A percentile compares a stretch with the other conserved stretches of the same genome.
Conservation (phyloP, 2,888 invertebrate species). For the Lordiphosa fenestrarum region DNA sequence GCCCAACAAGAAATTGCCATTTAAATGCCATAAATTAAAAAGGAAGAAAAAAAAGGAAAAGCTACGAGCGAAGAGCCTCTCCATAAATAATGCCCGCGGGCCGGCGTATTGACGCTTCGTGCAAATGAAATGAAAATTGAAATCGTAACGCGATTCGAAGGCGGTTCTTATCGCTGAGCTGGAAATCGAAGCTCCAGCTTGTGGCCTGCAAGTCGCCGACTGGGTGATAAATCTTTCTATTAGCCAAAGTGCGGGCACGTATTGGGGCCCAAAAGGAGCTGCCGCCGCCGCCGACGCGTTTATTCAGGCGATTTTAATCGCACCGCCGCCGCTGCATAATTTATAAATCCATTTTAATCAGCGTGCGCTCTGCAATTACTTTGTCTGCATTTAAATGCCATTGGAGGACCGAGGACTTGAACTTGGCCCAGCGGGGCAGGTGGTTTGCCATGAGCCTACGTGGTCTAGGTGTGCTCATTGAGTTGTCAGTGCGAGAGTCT, state of each 20-base stretch:
- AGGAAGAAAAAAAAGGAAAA: slow-evolving; percentile 49
- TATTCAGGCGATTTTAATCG: slow-evolving; percentile 68
- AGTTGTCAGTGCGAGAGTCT: slow-evolving; percentile 63
- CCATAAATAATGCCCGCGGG: slow-evolving; percentile 57
- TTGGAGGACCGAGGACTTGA: slow-evolving; percentile 39
- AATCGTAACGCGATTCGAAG: slow-evolving; percentile 52
- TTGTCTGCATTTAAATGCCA: slow-evolving; percentile 77
- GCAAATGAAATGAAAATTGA: slow-evolving; percentile 72
- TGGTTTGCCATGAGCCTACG: slow-evolving; percentile 52
- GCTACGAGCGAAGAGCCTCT: slow-evolving; percentile 18
- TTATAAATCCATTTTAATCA: slow-evolving; percentile 77
- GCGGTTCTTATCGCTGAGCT: slow-evolving; percentile 46
- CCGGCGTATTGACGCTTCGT: slow-evolving; percentile 52
- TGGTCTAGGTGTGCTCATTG: slow-evolving; percentile 73
- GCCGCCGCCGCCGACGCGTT: slow-evolving; percentile 61
- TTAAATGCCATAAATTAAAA: slow-evolving; percentile 70
- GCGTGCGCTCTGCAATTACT: slow-evolving; percentile 73
- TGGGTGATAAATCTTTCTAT: slow-evolving; percentile 77
- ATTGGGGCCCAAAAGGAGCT: slow-evolving; percentile 19
- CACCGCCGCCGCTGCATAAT: slow-evolving; percentile 63
- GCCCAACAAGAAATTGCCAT: slow-evolving; percentile 69
- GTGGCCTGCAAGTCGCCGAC: slow-evolving; percentile 44
- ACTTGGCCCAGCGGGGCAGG: slow-evolving; percentile 68
- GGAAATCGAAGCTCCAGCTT: slow-evolving; percentile 26
- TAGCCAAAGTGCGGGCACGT: slow-evolving; percentile 62